Evolutionary conservation across 2,797 vertebrate species (phyloP), one percentile per base, ranked within the genome.

Genomic region (Esox lucius): DNA sequence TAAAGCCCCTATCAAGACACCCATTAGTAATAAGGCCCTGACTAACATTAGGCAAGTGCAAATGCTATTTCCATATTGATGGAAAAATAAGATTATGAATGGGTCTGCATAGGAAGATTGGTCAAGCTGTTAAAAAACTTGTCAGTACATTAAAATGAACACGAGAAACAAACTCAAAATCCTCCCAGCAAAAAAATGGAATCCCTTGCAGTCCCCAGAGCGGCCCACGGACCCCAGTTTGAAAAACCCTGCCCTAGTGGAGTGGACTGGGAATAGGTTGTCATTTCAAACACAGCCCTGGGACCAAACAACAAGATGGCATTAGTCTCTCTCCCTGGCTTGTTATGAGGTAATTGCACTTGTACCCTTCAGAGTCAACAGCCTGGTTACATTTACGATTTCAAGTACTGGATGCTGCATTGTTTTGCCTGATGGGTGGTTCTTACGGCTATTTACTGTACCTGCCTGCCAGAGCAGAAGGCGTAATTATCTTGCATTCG

Each of bases 271-370:
- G 31, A 65, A 65, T 17, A 33, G 56, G 42, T 13, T 59, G 56
- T 4, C n/a, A 24, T 59, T 28, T 31, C 26, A 24, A 26, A 64
- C 11, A 7, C 11, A 7, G 11, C 24, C 62, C 62, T 17, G 24
- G 62, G 62, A 65, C 62, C 33, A 65, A 65, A 65, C 26, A 65
- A 28, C 62, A 28, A 65, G 13, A 17, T 16, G 62, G 28, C 62
- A 65, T 26, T 28, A 26, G 13, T 19, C 28, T 65, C 26, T 5
- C 7, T 65, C 13, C 28, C 5, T 31, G 62, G 62, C 28, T 33
- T 59, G n/a, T 16, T 59, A 59, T 24, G 56, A 22, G 56, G 22
- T 65, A 33, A 33, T 65, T 65, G 62, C 26, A 65, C 62, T 65
- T 28, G 62, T 65, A 31, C 56, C 22, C 56, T 24, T 28, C 62